Evolutionary conservation across 2,113 vertebrate species (phyloP).

Genomic region (Odontophorus gujanensis): DNA sequence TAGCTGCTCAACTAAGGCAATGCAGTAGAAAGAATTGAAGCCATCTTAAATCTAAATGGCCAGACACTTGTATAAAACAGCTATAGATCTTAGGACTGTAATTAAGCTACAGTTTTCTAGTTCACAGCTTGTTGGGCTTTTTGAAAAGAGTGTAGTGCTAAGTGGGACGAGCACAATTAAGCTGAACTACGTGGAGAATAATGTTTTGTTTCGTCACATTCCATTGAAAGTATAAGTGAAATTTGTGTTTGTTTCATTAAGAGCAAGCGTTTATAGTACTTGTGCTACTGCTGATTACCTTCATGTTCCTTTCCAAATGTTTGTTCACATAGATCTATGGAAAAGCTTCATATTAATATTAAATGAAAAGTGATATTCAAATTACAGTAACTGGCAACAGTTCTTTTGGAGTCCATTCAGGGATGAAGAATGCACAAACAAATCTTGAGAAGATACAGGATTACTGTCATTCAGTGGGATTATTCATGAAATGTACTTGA

Average conservation of each 20-base stretch:
- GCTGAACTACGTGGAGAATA: neutral
- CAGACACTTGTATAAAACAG: neutral
- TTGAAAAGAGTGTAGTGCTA: neutral
- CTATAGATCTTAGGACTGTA: neutral
- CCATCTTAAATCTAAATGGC: neutral
- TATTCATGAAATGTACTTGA: neutral
- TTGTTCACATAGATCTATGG: neutral
- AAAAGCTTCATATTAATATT: neutral
- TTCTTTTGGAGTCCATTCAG: neutral
- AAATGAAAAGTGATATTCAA: neutral
- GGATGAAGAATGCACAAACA: neutral
- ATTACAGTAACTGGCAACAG: neutral
- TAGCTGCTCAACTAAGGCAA: neutral
- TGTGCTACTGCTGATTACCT: neutral
- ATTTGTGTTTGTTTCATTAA: neutral
- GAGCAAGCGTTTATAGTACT: neutral
- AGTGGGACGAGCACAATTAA: neutral
- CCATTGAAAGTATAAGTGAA: neutral
- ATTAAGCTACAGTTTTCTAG: neutral
- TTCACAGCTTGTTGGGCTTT: neutral
- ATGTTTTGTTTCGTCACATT: neutral
- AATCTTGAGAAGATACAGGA: neutral
- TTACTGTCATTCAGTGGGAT: neutral
- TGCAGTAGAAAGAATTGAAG: neutral
- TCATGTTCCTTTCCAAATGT: neutral